Base-by-base conservation (phyloP, 1,140 invertebrate species). In the Campoletis sonorensis region DNA sequence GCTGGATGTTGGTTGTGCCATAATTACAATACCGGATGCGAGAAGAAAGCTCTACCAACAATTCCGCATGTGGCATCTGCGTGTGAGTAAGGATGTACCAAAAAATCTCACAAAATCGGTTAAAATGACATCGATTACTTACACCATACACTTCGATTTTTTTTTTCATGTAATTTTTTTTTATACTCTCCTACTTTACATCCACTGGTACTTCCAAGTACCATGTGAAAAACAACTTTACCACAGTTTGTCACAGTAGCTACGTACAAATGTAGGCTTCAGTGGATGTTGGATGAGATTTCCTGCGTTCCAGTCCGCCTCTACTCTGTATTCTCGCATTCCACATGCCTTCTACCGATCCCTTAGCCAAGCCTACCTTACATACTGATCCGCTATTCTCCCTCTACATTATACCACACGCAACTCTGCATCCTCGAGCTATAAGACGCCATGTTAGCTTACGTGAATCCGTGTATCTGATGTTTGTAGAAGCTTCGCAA, bases 401-500 rank as follows among this genome's bases (percentile, higher is more conserved):
- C 11, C 26, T 27, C n/a, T 64, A 27, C 23, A 33, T 70, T 33
- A 33, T 64, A 7, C n/a, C 13, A 4, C 23, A 33, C 27, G 67
- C 15, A 26, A 30, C 30, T 10, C 4, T 16, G 30, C n/a, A 33
- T 70, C 30, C 27, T n/a, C 15, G 8, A 70, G 30, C 26, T 7
- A 30, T 18, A 70, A 70, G 67, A 70, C 67, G 30, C 27, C 15
- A 70, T 33, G 67, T 70, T 33, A 16, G 67, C 16, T 70, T 18
- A 3, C 30, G 16, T n/a, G 30, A 33, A 70, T 33, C 67, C n/a
- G 27, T 33, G 33, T 70, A 70, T 70, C 26, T 18, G 30, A 33
- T 33, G 67, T 33, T 33, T 33, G 45, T 33, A 30, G 49, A 75
- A 58, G 45, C 72, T 21, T 58, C 72, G 26, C 72, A 75, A 75